phyloP scores from a whole-genome alignment of 2,888 invertebrate genomes.

The Chymomyza procnemis region DNA sequence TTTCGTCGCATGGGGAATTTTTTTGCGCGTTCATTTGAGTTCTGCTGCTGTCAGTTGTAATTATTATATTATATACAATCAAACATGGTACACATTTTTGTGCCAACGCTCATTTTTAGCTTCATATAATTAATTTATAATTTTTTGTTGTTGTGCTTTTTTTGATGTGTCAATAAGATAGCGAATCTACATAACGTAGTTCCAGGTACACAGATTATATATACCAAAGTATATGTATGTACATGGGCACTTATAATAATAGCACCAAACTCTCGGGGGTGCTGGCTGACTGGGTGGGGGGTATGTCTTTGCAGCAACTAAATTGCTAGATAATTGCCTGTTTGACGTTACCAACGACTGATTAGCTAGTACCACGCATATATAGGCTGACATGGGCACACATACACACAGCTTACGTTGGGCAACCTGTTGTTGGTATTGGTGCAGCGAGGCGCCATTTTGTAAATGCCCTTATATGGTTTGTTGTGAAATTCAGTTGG shows the following conservation, averaged over 20 bases:
- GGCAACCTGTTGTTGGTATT: slow-evolving; percentile 32
- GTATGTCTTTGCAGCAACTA: background rate
- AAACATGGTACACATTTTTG: background rate
- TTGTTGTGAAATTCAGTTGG: slow-evolving; percentile 58
- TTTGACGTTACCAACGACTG: slow-evolving; percentile 45
- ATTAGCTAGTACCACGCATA: slow-evolving; percentile 36
- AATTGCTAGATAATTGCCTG: slow-evolving; percentile 24
- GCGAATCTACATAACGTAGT: slow-evolving; percentile 35
- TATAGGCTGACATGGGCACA: background rate
- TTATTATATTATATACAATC: background rate
- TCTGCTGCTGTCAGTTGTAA: background rate
- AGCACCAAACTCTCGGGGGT: background rate
- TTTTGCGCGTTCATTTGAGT: background rate
- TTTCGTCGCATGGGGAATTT: background rate
- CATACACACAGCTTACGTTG: background rate
- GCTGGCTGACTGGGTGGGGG: too few relatives aligned
- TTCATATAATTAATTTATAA: slow-evolving; percentile 49
- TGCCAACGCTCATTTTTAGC: slow-evolving; percentile 37
- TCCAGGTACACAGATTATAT: too few relatives aligned
- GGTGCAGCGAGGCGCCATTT: slow-evolving; percentile 42
- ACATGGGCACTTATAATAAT: background rate
- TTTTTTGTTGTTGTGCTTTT: slow-evolving; percentile 25
- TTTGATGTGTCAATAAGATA: slow-evolving; percentile 47
- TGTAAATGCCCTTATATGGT: slow-evolving; percentile 24
- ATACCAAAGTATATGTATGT: slow-evolving; percentile 9